A percentile compares a stretch with the other conserved stretches of the same genome.
phyloP scores from a whole-genome alignment of 2,113 vertebrate genomes.

The Neotoma lepida region DNA sequence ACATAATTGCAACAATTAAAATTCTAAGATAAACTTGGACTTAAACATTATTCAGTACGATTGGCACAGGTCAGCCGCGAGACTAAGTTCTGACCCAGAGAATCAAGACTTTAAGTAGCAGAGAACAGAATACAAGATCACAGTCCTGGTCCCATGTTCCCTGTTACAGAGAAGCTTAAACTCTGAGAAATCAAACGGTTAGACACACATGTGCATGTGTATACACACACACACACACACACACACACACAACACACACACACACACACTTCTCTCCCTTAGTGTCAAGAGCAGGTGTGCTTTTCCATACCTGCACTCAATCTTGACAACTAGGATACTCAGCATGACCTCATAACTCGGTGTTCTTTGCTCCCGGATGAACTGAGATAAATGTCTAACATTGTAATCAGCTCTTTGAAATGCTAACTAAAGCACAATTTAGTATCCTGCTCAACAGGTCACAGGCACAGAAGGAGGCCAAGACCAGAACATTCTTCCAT shows the following conservation, averaged over 20 bases:
- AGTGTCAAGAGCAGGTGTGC: background rate
- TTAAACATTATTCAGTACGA: background rate
- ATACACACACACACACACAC: fast-evolving
- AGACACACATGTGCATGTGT: background rate
- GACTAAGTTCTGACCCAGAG: background rate
- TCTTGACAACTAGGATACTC: background rate
- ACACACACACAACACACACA: too few relatives aligned
- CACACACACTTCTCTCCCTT: background rate
- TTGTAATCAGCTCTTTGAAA: slow-evolving; percentile 62
- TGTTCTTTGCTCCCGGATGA: slow-evolving; percentile 53
- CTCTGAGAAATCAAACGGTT: background rate
- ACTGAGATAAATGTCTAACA: slow-evolving; percentile 45
- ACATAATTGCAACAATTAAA: background rate
- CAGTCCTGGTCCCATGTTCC: background rate
- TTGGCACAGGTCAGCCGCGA: background rate
- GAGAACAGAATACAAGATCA: background rate
- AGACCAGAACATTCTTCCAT: background rate
- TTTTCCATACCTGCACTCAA: background rate
- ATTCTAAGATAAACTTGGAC: background rate
- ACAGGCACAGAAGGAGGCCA: background rate
- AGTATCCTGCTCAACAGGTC: background rate
- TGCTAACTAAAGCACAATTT: slow-evolving; percentile 5
- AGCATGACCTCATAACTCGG: background rate
- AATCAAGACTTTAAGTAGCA: background rate
- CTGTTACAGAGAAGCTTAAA: background rate